Evolutionary conservation across 2,888 invertebrate genomes (phyloP), one percentile per base, ranked within the genome.

Genomic region (Antheraea yamamai): DNA sequence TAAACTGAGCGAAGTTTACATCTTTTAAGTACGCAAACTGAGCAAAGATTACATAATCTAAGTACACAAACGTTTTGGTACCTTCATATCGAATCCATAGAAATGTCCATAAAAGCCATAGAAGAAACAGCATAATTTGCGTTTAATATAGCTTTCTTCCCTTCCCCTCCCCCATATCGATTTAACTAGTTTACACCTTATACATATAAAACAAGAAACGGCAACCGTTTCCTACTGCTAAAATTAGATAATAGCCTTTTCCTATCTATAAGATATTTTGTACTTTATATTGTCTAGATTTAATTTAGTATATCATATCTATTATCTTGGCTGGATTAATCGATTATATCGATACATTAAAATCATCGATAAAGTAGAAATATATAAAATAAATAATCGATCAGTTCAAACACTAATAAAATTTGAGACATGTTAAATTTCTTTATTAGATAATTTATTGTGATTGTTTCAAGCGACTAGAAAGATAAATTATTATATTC

Each of bases 251-350:
- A 23, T 61, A 23, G n/a, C 8, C 58, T 58, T 23, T 55, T 55
- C 55, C 55, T 55, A 55, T 55, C 20, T 55, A 55, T 58, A 58
- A n/a, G n/a, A 64, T 64, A 64, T 26, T 64, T 64, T 64, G 64
- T 64, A 64, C 64, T 66, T 66, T 30, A 30, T 26, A 16, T 30
- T 30, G 4, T 16, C 4, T 30, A 30, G 4, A 66, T 16, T 30
- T 66, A 66, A 6, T 26, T 16, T 30, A 66, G 4, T 30, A 16
- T 64, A 16, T 4, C 14, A n/a, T n/a, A n/a, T n/a, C 14, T 64
- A 64, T 30, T 66, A 30, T 30, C 16, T 30, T 20, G 30, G 26
- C 12, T 30, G 64, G 26, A 66, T 30, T 12, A 0, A 26, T 64
- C 64, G 26, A 64, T 26, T 64, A 0, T 16, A 26, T 64, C 64